These are phyloP conservation scores for Ciconia maguari DNA, from an alignment of 2,113 vertebrate genomes.

Conservation along the genomic window DNA sequence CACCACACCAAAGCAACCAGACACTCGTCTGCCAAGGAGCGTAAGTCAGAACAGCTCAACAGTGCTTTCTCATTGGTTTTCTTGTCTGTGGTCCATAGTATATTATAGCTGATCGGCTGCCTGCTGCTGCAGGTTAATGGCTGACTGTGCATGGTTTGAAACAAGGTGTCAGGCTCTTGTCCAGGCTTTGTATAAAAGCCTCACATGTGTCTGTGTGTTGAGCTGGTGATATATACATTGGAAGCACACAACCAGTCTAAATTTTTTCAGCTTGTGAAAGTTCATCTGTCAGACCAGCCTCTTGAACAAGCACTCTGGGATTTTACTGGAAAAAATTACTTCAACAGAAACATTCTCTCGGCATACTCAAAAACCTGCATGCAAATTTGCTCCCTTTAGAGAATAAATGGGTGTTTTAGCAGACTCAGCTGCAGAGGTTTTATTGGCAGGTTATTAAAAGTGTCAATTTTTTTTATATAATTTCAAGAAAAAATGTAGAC, in stretches of 20 bases:
- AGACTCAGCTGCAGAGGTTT: neutral
- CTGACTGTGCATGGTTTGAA: neutral
- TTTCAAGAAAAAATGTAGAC: neutral
- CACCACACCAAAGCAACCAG: neutral
- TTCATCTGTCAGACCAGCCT: constrained; percentile 19
- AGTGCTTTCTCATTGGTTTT: neutral
- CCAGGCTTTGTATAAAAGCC: neutral
- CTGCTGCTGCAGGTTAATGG: neutral
- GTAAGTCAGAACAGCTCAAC: neutral
- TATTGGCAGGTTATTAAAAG: constrained; percentile 31
- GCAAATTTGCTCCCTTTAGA: constrained; percentile 31
- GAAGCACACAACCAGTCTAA: constrained; percentile 19
- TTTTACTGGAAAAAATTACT: constrained; percentile 48
- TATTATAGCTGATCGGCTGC: neutral
- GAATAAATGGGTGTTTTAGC: neutral
- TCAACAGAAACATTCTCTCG: constrained; percentile 2
- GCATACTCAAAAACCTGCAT: constrained; percentile 28
- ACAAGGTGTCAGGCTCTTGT: neutral
- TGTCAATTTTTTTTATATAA: neutral
- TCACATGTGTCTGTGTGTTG: neutral
- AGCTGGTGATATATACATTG: neutral
- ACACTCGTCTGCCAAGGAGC: neutral
- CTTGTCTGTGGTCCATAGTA: neutral
- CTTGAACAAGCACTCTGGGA: constrained; percentile 43
- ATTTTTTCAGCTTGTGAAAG: constrained; percentile 31